These are phyloP conservation scores for Spermophilus dauricus DNA, from an alignment of 2,113 vertebrate genomes.

Conservation along the genomic window DNA sequence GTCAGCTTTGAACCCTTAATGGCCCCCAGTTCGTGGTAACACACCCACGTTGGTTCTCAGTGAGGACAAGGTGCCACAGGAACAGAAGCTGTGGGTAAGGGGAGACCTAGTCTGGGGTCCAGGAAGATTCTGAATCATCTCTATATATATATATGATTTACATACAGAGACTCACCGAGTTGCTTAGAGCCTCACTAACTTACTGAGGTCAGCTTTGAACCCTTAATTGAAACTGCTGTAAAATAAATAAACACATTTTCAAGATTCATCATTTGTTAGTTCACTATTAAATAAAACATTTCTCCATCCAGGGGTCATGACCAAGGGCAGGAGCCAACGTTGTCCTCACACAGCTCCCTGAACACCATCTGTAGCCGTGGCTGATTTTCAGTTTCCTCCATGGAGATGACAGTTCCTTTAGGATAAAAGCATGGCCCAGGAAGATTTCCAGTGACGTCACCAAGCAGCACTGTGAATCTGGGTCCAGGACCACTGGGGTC, in stretches of 20 bases:
- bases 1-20: too few relatives aligned
- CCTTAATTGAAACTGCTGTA: too few relatives aligned
- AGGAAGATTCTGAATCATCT: neutral
- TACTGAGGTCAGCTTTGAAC: too few relatives aligned
- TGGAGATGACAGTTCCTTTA: neutral
- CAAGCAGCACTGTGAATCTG: neutral
- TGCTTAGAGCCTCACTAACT: too few relatives aligned
- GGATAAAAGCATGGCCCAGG: neutral
- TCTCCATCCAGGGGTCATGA: fast-evolving
- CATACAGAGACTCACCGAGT: too few relatives aligned
- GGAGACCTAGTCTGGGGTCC: fast-evolving
- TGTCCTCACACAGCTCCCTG: neutral
- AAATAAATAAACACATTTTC: neutral
- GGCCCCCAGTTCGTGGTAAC: neutral
- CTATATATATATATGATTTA: too few relatives aligned
- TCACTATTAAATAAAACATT: neutral
- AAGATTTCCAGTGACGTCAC: neutral
- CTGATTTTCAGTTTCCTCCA: neutral
- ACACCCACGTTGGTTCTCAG: neutral
- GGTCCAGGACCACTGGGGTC: fast-evolving
- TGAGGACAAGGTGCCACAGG: fast-evolving
- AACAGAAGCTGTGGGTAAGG: too few relatives aligned
- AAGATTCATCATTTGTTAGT: neutral
- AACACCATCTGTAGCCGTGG: neutral
- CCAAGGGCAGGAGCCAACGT: neutral